Evolutionary conservation across 2,888 invertebrate genomes (phyloP), one percentile per base, ranked within the genome.

Genomic region (Eupithecia vulgata): DNA sequence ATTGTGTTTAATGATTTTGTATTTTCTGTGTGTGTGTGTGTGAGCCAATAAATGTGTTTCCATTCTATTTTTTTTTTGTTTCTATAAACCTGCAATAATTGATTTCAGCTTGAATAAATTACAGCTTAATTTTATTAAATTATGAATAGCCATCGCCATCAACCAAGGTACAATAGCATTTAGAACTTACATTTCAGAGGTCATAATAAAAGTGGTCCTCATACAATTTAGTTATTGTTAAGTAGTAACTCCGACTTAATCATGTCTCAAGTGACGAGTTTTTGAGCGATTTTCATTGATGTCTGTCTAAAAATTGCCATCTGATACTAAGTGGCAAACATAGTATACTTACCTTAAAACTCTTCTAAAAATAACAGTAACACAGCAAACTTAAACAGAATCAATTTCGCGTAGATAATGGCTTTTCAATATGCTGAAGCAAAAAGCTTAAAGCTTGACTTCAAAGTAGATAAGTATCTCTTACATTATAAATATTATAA

Each of bases 381-480:
- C 12, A 12, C 25, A 57, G 13, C 21, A 25, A 52, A 13, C 25
- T 13, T 25, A 25, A 13, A 5, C 25, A 25, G 25, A 57, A 57
- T 57, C 57, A 57, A 25, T 25, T 25, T 57, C 25, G 57, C 57
- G 57, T 52, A 57, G 12, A 57, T 57, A 57, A 57, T 57, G 57
- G 57, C 25, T 57, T 57, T 57, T 25, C 25, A 25, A 25, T 25
- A 57, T 13, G 57, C 57, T 37, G 45, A 45, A 34, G 48, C 45
- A 35, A 67, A 35, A 67, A 52, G 34, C 52, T 67, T 15, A 25
- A 57, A 25, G 57, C 25, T 57, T 25, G 1, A 25, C 57, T 57
- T 57, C 57, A 57, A 57, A 57, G 57, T 57, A 57, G 48, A 21
- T 21, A 21, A 52, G 57, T 57, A 57, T 21, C 48, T 21, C 21